These are phyloP conservation scores for Leptinotarsa rubiginosa DNA, from an alignment of 2,888 invertebrate species.

Conservation along the genomic window DNA sequence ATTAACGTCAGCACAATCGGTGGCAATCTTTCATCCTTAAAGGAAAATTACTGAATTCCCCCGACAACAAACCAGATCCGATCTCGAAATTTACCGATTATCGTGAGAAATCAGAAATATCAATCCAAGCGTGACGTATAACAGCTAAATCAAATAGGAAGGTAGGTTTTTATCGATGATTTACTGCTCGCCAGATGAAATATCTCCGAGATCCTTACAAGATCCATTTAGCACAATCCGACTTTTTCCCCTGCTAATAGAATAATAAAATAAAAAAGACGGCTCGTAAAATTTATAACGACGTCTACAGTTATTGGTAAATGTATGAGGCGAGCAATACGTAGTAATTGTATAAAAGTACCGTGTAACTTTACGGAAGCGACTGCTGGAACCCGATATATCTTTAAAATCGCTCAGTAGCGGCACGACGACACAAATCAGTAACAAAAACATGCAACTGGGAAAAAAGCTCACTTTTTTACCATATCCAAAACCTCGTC, in stretches of 20 bases:
- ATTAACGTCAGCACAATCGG: slow-evolving; percentile 7
- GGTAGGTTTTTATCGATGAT: slow-evolving; percentile 26
- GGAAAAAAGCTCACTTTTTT: too few relatives aligned
- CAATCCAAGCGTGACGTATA: slow-evolving; percentile 24
- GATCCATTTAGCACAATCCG: slow-evolving; percentile 31
- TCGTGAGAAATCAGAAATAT: slow-evolving; percentile 25
- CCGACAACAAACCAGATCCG: slow-evolving; percentile 7
- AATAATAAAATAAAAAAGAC: slow-evolving; percentile 33
- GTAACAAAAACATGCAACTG: too few relatives aligned
- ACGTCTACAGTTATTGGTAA: slow-evolving; percentile 35
- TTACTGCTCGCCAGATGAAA: slow-evolving; percentile 26
- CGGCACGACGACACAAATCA: not conserved
- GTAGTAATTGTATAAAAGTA: slow-evolving; percentile 29
- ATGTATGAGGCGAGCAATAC: slow-evolving; percentile 33
- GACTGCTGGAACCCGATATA: slow-evolving; percentile 29
- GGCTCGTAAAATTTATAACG: slow-evolving; percentile 31
- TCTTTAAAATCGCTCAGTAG: slow-evolving; percentile 25
- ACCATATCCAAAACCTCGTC: too few relatives aligned
- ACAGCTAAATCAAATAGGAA: slow-evolving; percentile 29
- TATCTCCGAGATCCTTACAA: slow-evolving; percentile 26
- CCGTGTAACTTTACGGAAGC: slow-evolving; percentile 33
- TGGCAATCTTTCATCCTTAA: slow-evolving; percentile 13
- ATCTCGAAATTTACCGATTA: slow-evolving; percentile 22
- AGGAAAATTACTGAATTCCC: slow-evolving; percentile 19
- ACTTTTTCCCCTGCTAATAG: slow-evolving; percentile 33